Percentiles rank a stretch among this genome's conserved stretches.
phyloP scores from a whole-genome alignment of 2,888 invertebrate species.

The Gandaritis pyraliata region DNA sequence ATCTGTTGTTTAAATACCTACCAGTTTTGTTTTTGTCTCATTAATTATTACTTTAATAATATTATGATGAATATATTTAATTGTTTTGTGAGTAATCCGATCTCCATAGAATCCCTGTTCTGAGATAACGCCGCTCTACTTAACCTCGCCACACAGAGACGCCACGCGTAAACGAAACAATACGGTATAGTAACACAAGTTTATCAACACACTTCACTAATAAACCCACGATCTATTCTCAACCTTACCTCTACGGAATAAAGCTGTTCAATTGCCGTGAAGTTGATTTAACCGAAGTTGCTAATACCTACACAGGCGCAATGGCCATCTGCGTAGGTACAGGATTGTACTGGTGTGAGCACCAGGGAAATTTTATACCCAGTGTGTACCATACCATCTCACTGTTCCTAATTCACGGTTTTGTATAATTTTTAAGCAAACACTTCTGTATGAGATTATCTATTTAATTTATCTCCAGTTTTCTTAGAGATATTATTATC shows the following conservation, averaged over 20 bases:
- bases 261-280: conserved; percentile 45
- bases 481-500: conserved; percentile 41
- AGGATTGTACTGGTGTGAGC: conserved; percentile 72
- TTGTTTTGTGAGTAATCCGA: conserved; percentile 58
- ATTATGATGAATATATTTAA: conserved; percentile 11
- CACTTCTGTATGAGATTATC: conserved; percentile 67
- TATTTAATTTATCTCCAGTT: conserved; percentile 64
- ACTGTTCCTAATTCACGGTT: conserved; percentile 72
- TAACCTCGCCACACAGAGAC: conserved; percentile 82
- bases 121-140: conserved; percentile 83
- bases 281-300: conserved; percentile 53
- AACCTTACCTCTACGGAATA: conserved; percentile 51
- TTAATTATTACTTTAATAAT: too few relatives aligned
- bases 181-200: conserved; percentile 80
- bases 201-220: conserved; percentile 58
- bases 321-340: conserved; percentile 62
- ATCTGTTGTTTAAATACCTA: too few relatives aligned
- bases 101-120: conserved; percentile 80
- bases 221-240: conserved; percentile 42
- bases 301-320: conserved; percentile 61
- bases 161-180: conserved; percentile 83
- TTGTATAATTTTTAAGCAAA: conserved; percentile 76
- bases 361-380: conserved; percentile 79
- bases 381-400: conserved; percentile 61
- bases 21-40: too few relatives aligned